Percentiles rank a stretch among this genome's conserved stretches.
Conservation (phyloP, 2,888 invertebrate species). For the Sarcophaga carnaria region DNA sequence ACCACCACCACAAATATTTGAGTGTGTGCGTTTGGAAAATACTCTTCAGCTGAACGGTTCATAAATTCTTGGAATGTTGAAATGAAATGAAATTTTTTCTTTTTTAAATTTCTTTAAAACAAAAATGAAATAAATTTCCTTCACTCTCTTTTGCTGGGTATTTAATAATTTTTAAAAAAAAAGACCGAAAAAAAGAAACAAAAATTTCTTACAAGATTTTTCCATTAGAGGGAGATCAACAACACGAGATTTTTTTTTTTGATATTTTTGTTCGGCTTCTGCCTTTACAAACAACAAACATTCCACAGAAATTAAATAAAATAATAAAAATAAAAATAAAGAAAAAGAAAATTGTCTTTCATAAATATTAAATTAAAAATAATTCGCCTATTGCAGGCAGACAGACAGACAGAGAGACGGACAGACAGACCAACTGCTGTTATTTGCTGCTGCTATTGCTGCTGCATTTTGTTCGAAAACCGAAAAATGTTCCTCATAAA, state of each 20-base stretch:
- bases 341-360: background rate
- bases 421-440: background rate
- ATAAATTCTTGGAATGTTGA: no score
- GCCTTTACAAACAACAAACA: background rate
- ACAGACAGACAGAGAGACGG: background rate
- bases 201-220: background rate
- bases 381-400: background rate
- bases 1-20: accelerated
- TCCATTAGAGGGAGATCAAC: background rate
- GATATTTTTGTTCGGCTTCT: background rate
- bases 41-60: no score
- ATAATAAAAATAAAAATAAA: no score
- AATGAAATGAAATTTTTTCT: no score
- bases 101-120: no score
- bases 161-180: background rate
- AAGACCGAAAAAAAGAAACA: background rate
- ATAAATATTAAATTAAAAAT: conserved; percentile 1
- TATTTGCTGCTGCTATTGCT: no score
- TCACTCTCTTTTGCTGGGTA: no score
- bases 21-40: no score
- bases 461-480: no score
- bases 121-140: no score
- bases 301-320: no score
- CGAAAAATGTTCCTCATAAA: no score
- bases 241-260: background rate